Conservation (phyloP, 2,797 vertebrate species). For the Vireo griseus region DNA sequence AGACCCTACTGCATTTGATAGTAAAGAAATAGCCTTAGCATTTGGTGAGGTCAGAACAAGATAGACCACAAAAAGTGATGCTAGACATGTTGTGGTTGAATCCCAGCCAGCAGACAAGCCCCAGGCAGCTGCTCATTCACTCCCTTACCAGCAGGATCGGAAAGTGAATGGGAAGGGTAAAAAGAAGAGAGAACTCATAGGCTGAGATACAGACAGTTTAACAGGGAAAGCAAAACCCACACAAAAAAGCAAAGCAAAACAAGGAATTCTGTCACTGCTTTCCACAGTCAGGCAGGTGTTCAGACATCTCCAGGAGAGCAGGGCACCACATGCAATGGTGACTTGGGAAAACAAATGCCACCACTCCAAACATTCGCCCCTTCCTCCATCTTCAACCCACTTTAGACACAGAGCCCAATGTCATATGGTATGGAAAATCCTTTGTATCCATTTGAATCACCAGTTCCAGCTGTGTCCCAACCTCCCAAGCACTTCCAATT, state of each 20-base stretch:
- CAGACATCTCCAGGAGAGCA: background rate
- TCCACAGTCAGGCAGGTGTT: background rate
- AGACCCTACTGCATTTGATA: background rate
- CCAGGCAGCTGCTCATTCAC: background rate
- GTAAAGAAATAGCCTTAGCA: background rate
- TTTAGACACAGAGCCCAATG: background rate
- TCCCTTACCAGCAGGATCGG: background rate
- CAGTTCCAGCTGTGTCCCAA: background rate
- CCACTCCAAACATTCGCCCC: background rate
- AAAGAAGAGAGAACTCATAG: background rate
- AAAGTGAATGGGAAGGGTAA: background rate
- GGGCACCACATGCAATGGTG: rapidly evolving
- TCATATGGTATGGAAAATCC: background rate
- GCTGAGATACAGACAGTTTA: background rate
- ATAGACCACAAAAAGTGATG: background rate
- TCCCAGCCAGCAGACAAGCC: background rate
- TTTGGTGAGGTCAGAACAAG: background rate
- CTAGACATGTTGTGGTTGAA: background rate
- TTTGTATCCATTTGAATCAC: background rate
- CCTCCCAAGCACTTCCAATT: background rate
- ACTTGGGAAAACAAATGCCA: background rate
- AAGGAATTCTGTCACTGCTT: background rate
- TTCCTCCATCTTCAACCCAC: background rate
- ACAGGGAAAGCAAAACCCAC: background rate
- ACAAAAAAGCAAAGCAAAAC: background rate